These are phyloP conservation scores for Oreocharis arfaki DNA, from an alignment of 2,113 vertebrate genomes.

Conservation along the genomic window DNA sequence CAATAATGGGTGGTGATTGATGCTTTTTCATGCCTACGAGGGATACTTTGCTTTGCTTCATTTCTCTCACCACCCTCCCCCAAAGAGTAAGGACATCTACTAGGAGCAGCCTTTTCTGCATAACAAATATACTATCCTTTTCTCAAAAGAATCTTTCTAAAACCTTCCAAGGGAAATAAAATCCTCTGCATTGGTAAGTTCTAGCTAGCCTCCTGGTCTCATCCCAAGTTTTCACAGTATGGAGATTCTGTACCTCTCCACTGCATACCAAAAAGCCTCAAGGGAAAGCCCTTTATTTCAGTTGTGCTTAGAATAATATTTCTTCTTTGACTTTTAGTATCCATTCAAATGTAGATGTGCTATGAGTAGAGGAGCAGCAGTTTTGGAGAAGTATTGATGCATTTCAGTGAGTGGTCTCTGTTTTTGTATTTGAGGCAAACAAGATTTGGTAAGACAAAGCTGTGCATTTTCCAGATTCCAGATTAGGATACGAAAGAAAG, in stretches of 20 bases:
- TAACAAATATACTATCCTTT: not conserved
- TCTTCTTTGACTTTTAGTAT: not conserved
- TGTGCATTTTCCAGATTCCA: not conserved
- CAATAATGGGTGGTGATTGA: not conserved
- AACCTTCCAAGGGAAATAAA: not conserved
- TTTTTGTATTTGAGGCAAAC: not conserved
- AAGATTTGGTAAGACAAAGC: not conserved
- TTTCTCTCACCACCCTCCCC: rapidly evolving
- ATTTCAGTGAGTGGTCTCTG: not conserved
- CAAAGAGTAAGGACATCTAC: not conserved
- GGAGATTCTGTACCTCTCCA: not conserved
- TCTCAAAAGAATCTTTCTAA: not conserved
- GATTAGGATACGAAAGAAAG: not conserved
- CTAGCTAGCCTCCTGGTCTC: not conserved
- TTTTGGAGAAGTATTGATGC: not conserved
- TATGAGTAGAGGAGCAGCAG: not conserved
- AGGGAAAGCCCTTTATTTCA: not conserved
- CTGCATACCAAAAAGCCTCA: not conserved
- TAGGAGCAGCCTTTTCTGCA: not conserved
- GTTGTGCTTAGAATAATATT: not conserved
- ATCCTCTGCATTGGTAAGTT: not conserved
- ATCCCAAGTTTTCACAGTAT: not conserved
- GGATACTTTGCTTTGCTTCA: not conserved
- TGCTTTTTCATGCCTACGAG: not conserved
- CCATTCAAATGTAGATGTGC: not conserved